Evolutionary conservation across 2,888 invertebrate species (phyloP).

Genomic region (Harpagoxenus sublaevis): DNA sequence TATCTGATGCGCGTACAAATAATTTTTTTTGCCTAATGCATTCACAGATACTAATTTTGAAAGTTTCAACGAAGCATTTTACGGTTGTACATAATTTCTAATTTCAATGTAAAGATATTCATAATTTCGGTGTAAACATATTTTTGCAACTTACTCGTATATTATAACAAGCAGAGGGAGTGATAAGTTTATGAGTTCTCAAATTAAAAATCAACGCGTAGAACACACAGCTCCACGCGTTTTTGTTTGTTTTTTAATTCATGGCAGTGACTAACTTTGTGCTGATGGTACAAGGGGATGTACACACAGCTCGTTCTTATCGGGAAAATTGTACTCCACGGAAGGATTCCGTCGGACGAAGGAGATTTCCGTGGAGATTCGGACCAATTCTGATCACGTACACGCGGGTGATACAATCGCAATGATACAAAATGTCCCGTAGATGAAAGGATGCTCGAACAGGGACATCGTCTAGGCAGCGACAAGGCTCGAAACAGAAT

Average conservation of each 20-base stretch:
- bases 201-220: conserved; percentile 26
- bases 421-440: conserved; percentile 65
- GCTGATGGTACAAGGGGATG: conserved; percentile 29
- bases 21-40: not conserved
- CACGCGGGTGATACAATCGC: conserved; percentile 46
- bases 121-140: not conserved
- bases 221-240: not conserved
- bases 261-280: conserved; percentile 33
- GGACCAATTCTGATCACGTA: conserved; percentile 68
- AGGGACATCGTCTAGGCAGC: conserved; percentile 38
- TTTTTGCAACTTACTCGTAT: not conserved
- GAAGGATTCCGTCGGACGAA: conserved; percentile 8
- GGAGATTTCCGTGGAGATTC: conserved; percentile 23
- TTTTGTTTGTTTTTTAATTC: conserved; percentile 31
- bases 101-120: not conserved
- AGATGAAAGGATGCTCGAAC: conserved; percentile 70
- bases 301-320: conserved; percentile 42
- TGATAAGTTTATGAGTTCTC: not conserved
- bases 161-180: not conserved
- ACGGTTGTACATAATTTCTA: not conserved
- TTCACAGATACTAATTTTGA: not conserved
- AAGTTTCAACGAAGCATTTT: not conserved
- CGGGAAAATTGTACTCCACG: conserved; percentile 38
- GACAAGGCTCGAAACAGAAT: conserved; percentile 43
- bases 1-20: not conserved